Evolutionary conservation across 1,140 invertebrate genomes (phyloP).

Genomic region (Pomacea maculata): DNA sequence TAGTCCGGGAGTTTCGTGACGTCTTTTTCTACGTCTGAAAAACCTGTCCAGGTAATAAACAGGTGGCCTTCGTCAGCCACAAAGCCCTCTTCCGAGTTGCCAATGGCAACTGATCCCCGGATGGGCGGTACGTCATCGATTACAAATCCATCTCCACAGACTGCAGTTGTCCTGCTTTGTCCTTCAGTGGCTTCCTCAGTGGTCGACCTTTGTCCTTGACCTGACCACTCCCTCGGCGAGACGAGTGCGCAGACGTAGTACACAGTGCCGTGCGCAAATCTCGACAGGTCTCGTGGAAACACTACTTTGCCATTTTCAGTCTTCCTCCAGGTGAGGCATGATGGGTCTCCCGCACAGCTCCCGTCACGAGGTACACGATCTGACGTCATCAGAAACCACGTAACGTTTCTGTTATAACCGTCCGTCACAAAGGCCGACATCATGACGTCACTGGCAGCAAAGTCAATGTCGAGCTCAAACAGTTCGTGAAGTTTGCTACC

Average conservation of each 20-base stretch:
- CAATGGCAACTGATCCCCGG: conserved; percentile 27
- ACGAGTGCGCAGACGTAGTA: conserved; percentile 2
- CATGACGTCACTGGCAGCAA: conserved; percentile 3
- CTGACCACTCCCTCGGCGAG: not conserved
- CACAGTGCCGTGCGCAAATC: not conserved
- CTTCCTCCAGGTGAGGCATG: not conserved
- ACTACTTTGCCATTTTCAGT: not conserved
- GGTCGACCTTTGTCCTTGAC: too few relatives aligned
- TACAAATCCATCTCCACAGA: conserved; percentile 41
- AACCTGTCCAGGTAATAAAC: conserved; percentile 31
- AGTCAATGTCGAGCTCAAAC: conserved; percentile 28
- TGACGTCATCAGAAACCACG: conserved; percentile 30
- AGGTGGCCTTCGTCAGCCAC: conserved; percentile 20
- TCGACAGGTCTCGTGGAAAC: not conserved
- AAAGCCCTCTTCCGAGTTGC: conserved; percentile 26
- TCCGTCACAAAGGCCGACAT: conserved; percentile 21
- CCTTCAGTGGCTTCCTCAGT: too few relatives aligned
- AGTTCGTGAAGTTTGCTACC: conserved; percentile 23
- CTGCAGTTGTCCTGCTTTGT: not conserved
- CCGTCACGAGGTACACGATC: not conserved
- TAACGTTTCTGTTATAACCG: not conserved
- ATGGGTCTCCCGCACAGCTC: not conserved
- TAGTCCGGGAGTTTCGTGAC: not conserved
- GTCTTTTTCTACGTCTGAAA: conserved; percentile 26
- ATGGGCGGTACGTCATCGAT: conserved; percentile 32